Conservation (phyloP, 2,113 vertebrate genomes). For the Pelvicachromis taeniatus region DNA sequence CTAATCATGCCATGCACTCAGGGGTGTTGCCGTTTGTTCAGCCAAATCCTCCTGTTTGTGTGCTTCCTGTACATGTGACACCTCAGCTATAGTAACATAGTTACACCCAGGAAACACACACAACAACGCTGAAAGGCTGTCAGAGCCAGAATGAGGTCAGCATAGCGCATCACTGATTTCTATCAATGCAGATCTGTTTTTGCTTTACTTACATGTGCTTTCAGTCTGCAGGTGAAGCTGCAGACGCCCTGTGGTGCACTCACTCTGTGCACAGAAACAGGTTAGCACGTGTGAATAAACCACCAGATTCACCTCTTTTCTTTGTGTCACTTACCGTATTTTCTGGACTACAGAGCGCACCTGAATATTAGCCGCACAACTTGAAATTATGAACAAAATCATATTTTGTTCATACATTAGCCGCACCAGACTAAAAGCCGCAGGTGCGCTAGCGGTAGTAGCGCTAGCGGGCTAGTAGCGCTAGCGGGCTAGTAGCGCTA, state of each 20-base stretch:
- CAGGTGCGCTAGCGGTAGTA: too few species aligned
- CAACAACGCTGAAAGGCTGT: not conserved
- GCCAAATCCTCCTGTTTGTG: not conserved
- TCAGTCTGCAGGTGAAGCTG: not conserved
- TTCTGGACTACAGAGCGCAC: too few species aligned
- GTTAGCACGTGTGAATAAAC: not conserved
- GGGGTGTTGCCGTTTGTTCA: not conserved
- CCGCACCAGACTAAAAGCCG: too few species aligned
- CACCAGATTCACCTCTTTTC: not conserved
- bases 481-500: too few species aligned
- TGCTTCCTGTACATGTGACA: constrained; percentile 5
- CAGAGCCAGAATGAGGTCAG: not conserved
- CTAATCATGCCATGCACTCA: not conserved
- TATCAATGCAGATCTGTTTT: not conserved
- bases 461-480: too few species aligned
- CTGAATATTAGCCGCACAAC: too few species aligned
- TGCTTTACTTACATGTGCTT: not conserved
- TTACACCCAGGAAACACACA: not conserved
- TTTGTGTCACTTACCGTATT: not conserved
- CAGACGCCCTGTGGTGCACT: not conserved
- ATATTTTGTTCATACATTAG: too few species aligned
- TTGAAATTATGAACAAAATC: too few species aligned
- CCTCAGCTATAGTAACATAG: not conserved
- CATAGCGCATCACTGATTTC: not conserved
- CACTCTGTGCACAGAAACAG: not conserved